Evolutionary conservation across 2,888 invertebrate species (phyloP).

Genomic region (Nemoura dubitans): DNA sequence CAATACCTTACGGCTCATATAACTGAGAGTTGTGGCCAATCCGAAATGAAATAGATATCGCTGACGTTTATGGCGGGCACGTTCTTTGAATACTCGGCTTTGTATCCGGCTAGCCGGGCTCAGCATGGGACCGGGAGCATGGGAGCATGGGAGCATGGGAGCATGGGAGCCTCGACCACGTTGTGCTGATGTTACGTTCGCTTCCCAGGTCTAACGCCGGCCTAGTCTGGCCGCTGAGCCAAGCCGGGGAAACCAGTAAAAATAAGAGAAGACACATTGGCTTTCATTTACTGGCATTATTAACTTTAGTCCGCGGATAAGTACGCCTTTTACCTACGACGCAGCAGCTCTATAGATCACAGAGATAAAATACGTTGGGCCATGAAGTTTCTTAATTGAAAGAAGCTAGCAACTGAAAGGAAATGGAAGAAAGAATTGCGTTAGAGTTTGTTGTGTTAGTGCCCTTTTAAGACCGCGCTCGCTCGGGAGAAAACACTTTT

Average conservation of each 20-base stretch:
- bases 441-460: background rate
- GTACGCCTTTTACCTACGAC: slow-evolving; percentile 12
- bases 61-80: slow-evolving; percentile 12
- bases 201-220: background rate
- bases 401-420: background rate
- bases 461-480: background rate
- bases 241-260: background rate
- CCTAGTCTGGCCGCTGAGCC: background rate
- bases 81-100: slow-evolving; percentile 14
- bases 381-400: slow-evolving; percentile 7
- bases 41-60: slow-evolving; percentile 30
- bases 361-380: slow-evolving; percentile 7
- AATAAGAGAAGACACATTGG: background rate
- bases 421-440: background rate
- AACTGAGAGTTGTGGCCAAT: slow-evolving; percentile 22
- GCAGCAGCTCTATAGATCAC: background rate
- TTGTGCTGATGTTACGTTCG: background rate
- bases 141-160: too few species aligned
- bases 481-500: background rate
- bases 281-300: slow-evolving; percentile 2
- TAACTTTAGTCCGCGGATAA: background rate
- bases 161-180: background rate
- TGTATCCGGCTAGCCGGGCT: background rate
- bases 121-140: background rate
- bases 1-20: slow-evolving; percentile 12